Percentiles rank a stretch among this genome's conserved stretches.
These are phyloP conservation scores for Zoroaster sp. DNA, from an alignment of 53 echinoderm and acorn worm genomes.

Conservation along the genomic window DNA sequence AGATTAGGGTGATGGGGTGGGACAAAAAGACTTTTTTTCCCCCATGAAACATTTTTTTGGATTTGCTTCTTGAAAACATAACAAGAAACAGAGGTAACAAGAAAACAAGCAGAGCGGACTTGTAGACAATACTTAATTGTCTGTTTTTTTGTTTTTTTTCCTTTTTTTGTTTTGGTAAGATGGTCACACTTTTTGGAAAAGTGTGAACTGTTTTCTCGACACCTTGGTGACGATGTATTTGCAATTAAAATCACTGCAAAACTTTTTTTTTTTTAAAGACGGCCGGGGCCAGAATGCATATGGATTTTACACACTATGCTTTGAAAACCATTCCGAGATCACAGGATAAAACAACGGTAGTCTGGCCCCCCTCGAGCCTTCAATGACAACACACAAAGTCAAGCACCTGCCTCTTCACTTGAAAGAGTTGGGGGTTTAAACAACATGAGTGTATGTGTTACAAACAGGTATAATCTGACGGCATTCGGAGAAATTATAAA, in stretches of 20 bases:
- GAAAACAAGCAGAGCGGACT: conserved; percentile 55
- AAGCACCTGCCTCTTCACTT: conserved; percentile 38
- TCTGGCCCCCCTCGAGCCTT: conserved; percentile 30
- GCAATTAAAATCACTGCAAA: conserved; percentile 8
- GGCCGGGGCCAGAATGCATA: not conserved
- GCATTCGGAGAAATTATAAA: not conserved
- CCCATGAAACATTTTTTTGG: conserved; percentile 4
- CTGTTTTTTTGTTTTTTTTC: not conserved
- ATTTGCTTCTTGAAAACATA: conserved; percentile 7
- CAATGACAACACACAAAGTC: conserved; percentile 17
- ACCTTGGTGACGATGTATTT: conserved; percentile 19
- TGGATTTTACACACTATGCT: not conserved
- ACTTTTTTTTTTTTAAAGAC: not conserved
- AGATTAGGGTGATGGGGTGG: conserved; percentile 7
- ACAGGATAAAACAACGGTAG: not conserved
- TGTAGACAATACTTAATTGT: conserved; percentile 45
- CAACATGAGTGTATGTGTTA: not conserved
- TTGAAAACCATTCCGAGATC: not conserved
- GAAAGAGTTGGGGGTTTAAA: not conserved
- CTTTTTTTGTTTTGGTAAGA: conserved; percentile 23
- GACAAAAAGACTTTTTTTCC: not conserved
- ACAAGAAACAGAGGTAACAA: not conserved
- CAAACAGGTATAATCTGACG: not conserved
- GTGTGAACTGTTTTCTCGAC: conserved; percentile 8
- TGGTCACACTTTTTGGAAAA: not conserved